Percentiles rank a stretch among this genome's conserved stretches.
Conservation (phyloP, 2,797 vertebrate species). For the Fundulus diaphanus region DNA sequence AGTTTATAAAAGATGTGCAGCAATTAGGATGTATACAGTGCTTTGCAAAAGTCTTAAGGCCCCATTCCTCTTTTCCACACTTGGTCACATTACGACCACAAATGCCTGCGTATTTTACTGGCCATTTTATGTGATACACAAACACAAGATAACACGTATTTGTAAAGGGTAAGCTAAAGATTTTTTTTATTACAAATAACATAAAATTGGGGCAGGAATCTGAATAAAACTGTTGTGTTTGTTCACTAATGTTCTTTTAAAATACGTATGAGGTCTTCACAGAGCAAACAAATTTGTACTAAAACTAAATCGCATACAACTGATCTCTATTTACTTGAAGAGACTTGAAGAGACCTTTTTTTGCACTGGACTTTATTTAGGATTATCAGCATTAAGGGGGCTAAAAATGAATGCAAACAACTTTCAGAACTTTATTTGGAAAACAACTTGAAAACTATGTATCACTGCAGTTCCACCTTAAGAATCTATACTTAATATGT, state of each 20-base stretch:
- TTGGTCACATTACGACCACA: background rate
- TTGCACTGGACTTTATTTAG: background rate
- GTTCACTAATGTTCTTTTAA: background rate
- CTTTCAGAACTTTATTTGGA: background rate
- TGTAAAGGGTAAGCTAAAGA: background rate
- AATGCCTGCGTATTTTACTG: no score
- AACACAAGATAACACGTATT: background rate
- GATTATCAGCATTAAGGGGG: background rate
- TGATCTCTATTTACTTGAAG: background rate
- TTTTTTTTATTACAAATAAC: background rate
- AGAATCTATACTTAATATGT: background rate
- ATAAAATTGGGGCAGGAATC: background rate
- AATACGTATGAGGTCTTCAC: background rate
- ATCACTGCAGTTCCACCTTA: background rate
- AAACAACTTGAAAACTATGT: background rate
- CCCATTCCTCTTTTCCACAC: background rate
- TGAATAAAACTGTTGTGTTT: background rate
- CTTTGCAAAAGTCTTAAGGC: background rate
- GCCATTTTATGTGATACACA: background rate
- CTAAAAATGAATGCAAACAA: background rate
- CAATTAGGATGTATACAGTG: background rate
- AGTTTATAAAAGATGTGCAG: background rate
- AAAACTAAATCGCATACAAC: background rate
- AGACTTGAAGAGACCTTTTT: background rate
- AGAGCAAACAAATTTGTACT: background rate